These are phyloP conservation scores for Phylloscopus whistleri DNA, from an alignment of 2,113 vertebrate species.

Conservation along the genomic window DNA sequence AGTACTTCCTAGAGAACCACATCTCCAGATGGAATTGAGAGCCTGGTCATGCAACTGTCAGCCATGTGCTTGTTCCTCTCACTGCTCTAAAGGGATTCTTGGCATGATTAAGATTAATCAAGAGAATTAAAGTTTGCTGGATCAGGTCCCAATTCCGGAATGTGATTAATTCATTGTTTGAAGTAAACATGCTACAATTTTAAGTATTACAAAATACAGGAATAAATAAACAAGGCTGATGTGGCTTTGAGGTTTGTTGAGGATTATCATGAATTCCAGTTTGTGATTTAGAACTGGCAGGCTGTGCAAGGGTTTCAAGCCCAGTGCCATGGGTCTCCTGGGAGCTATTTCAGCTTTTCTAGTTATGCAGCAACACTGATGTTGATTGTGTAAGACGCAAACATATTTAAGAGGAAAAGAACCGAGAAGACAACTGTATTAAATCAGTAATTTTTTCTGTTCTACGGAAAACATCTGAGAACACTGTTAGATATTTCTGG, in stretches of 20 bases:
- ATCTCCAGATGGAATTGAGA: background rate
- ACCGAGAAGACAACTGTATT: background rate
- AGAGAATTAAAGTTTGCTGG: background rate
- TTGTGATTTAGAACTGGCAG: conserved; percentile 42
- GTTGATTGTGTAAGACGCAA: background rate
- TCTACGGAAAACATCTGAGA: conserved; percentile 17
- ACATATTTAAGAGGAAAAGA: conserved; percentile 14
- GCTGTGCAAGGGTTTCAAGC: conserved; percentile 12
- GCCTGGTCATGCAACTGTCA: background rate
- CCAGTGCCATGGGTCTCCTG: background rate
- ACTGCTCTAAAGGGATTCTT: background rate
- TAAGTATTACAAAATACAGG: background rate
- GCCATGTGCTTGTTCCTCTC: background rate
- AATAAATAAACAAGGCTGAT: conserved; percentile 35
- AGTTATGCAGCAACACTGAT: conserved; percentile 2
- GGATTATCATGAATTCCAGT: conserved; percentile 34
- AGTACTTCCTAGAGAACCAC: background rate
- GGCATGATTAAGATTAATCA: conserved; percentile 15
- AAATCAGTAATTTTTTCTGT: conserved; percentile 23
- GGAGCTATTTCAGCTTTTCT: conserved; percentile 36
- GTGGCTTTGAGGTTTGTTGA: background rate
- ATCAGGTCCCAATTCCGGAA: background rate
- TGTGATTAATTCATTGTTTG: background rate
- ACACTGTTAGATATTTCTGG: background rate
- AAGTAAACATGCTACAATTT: background rate